These are phyloP conservation scores for Cataglyphis albicans DNA, from an alignment of 2,888 invertebrate genomes.

Conservation along the genomic window DNA sequence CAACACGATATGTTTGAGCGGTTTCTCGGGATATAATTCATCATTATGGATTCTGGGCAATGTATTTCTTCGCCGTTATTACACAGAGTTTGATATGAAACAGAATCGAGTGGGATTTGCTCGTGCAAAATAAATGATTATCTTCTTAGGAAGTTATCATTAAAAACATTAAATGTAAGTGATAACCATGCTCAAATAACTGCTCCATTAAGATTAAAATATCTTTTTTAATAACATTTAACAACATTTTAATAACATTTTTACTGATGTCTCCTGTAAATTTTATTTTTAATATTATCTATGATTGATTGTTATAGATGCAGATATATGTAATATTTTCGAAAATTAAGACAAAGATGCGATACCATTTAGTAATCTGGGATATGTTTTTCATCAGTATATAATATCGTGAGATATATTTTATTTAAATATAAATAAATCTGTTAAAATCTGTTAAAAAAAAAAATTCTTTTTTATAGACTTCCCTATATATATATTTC, in stretches of 20 bases:
- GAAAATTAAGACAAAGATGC: neutral
- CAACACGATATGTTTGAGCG: constrained; percentile 83
- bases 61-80: too few species aligned
- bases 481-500: neutral
- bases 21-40: too few species aligned
- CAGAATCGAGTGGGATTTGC: too few species aligned
- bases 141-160: too few species aligned
- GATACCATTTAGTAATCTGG: neutral
- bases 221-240: too few species aligned
- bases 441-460: neutral
- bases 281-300: neutral
- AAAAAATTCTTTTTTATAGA: constrained; percentile 31
- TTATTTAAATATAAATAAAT: neutral
- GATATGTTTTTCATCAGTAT: neutral
- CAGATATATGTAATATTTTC: neutral
- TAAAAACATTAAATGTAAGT: too few species aligned
- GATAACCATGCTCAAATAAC: too few species aligned
- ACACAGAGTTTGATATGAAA: too few species aligned
- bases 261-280: neutral
- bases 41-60: too few species aligned
- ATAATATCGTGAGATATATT: neutral
- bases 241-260: too few species aligned
- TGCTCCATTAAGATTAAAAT: neutral
- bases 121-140: too few species aligned
- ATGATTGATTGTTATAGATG: too few species aligned